Conservation (phyloP, 2,113 vertebrate genomes). For the Panthera uncia region DNA sequence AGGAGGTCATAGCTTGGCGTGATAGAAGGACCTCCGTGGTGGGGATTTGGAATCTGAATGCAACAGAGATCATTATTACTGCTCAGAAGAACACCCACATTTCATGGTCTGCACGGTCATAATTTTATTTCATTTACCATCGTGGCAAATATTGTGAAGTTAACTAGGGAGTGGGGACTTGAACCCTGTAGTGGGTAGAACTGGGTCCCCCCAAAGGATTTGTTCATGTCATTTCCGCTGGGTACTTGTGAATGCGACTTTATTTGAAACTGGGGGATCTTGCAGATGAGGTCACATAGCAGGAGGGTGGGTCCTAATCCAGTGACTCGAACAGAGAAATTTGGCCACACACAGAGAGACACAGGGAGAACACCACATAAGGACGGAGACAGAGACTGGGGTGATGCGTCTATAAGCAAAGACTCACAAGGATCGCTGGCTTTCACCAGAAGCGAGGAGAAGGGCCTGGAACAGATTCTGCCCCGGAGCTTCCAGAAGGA, state of each 20-base stretch:
- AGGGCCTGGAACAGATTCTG: neutral
- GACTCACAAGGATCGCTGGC: neutral
- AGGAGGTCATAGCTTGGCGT: neutral
- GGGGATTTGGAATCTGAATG: neutral
- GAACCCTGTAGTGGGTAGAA: neutral
- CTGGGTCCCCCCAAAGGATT: neutral
- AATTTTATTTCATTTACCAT: neutral
- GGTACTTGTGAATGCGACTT: neutral
- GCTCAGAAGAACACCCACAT: rapidly evolving
- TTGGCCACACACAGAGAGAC: neutral
- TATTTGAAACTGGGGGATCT: neutral
- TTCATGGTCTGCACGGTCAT: no score
- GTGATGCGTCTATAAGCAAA: neutral
- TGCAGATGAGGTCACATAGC: neutral
- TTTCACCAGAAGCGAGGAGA: no score
- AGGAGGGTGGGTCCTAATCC: neutral
- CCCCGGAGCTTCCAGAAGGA: neutral
- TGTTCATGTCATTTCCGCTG: neutral
- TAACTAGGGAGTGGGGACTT: neutral
- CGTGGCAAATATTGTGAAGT: neutral
- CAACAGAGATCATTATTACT: neutral
- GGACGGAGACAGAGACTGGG: neutral
- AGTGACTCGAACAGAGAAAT: neutral
- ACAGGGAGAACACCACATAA: rapidly evolving
- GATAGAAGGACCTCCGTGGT: neutral